Percentiles rank a stretch among this genome's conserved stretches.
phyloP scores from a whole-genome alignment of 2,797 vertebrate species.

The Coregonus sp. region DNA sequence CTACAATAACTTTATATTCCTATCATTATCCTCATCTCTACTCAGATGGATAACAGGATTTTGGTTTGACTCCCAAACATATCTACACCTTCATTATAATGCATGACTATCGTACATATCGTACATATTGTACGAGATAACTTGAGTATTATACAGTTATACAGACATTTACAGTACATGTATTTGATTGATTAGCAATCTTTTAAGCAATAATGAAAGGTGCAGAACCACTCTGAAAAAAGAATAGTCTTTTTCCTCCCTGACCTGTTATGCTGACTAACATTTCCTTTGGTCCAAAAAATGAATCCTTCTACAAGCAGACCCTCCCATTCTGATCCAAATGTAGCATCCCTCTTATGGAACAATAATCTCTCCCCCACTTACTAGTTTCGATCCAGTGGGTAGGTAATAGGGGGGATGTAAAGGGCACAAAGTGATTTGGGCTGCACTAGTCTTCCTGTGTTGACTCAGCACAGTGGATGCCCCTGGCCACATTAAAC shows the following conservation, averaged over 20 bases:
- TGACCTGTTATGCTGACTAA: constrained; percentile 15
- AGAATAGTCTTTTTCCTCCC: neutral
- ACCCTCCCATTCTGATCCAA: constrained; percentile 46
- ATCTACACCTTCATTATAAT: neutral
- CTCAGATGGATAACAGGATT: neutral
- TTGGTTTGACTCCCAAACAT: neutral
- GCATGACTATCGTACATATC: neutral
- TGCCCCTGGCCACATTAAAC: constrained; percentile 70
- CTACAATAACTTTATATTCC: neutral
- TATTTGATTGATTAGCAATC: neutral
- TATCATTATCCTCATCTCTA: neutral
- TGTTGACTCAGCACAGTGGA: constrained; percentile 70
- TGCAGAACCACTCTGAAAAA: neutral
- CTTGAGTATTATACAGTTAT: neutral
- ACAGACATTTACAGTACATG: neutral
- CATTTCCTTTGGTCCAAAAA: constrained; percentile 38
- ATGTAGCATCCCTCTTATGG: constrained; percentile 59
- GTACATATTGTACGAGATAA: neutral
- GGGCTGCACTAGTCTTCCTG: constrained; percentile 55
- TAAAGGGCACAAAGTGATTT: constrained; percentile 62
- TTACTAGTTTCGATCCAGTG: constrained; percentile 63
- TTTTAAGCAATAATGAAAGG: neutral
- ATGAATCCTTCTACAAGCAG: constrained; percentile 9
- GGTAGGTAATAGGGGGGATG: constrained; percentile 57
- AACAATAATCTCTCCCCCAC: constrained; percentile 59